Evolutionary conservation across 30 jellyfish, hydroid and myxozoan species (phyloP), one percentile per base, ranked within the genome.

Genomic region (Pseudorhiza aurosa): DNA sequence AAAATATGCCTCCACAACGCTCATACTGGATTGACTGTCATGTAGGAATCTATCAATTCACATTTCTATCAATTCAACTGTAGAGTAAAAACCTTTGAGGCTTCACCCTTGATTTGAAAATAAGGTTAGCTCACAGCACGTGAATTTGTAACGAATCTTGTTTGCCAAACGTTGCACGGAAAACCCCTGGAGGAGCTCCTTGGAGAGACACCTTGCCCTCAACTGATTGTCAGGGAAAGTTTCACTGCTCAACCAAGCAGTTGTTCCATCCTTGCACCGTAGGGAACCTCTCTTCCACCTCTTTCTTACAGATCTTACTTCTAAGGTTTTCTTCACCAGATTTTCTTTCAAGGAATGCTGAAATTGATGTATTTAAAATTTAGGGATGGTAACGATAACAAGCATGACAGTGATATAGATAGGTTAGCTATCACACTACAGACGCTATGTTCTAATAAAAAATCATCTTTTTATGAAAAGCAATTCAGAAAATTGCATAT

Each of bases 111-210:
- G n/a, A n/a, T 37, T 24, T n/a, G 73, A 26, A 47, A 50, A 28
- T 46, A 17, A 25, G 2, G 39, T 19, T 8, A 51, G 51, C 19
- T 18, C 27, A 29, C 91, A 63, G 56, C 76, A 79, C 1, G 69
- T 55, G 75, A 50, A 74, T 35, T 53, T 58, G 69, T 51, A 74
- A 6, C 87, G 75, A 10, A 74, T 25, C 31, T 74, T 74, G 57
- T 74, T 32, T 22, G 30, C 72, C 40, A 47, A 8, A 28, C 47
- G 28, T 28, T 74, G 65, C 0, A 56, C 40, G 12, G 87, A 29
- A 64, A 77, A 77, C 18, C 89, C 79, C 46, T 77, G 89, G n/a
- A 77, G 73, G 39, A 77, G 55, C 30, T 77, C 81, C 31, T 75
- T 46, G 15, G 65, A 62, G n/a, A 15, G 46, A 25, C 89, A 77